Base-by-base conservation (phyloP, 2,797 vertebrate genomes). In the Artibeus jamaicensis region DNA sequence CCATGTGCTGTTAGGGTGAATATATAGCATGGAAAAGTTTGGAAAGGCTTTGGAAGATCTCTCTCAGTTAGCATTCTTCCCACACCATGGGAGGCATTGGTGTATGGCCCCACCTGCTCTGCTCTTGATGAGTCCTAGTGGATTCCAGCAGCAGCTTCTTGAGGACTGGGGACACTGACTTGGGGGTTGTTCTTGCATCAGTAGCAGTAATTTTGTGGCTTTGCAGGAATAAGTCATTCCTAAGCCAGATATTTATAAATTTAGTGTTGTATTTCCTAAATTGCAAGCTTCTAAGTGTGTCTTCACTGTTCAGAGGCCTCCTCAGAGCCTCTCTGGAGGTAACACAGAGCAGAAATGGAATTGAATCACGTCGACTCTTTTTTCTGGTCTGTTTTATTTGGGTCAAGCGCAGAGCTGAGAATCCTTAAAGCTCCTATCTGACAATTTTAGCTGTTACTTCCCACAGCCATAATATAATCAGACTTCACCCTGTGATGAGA, bases 231-330 rank as follows among this genome's bases (percentile, higher is more conserved):
- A 77, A 48, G 77, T 74, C 65, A 21, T 91, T 85, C 48, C 78
- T 88, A 76, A 90, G 57, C 37, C 44, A 65, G 57, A 70, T 78
- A 84, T 87, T 93, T 85, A 87, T 71, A 92, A 84, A 78, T 44
- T 53, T 71, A 44, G 48, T 34, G 46, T 68, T 73, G 7, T 32
- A 6, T 83, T 81, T 93, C 44, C 82, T 70, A 53, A 84, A 88
- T 50, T 44, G 53, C 79, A 92, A 34, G 57, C 78, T 79, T 39
- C 87, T 76, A 42, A 62, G 39, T 70, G 29, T 42, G n/a, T 32
- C 92, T 85, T 85, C 79, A 22, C 29, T 59, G 2, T 79, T 81
- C 73, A 93, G 62, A 18, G 44, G n/a, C 46, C 77, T 93, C 57
- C 50, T 26, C 22, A 39, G 87, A 57, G 46, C 8, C 32, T 42